phyloP scores from a whole-genome alignment of 1,140 invertebrate species.

The Ridgeia piscesae region DNA sequence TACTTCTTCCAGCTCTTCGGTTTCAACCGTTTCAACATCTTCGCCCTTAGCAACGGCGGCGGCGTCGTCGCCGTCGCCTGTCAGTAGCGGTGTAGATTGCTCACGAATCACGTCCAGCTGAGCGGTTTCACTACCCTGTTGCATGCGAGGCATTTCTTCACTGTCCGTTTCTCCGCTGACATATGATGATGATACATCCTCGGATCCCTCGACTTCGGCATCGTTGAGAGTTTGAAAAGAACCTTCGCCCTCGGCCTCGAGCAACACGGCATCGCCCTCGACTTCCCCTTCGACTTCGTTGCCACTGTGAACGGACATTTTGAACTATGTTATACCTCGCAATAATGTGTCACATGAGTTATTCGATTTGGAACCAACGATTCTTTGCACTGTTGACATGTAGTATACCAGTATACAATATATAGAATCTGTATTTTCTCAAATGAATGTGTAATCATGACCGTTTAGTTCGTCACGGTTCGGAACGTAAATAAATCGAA shows the following conservation, averaged over 20 bases:
- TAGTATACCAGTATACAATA: neutral
- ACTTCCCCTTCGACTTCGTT: neutral
- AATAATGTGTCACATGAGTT: neutral
- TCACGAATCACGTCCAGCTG: neutral
- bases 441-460: neutral
- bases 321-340: neutral
- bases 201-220: neutral
- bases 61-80: neutral
- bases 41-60: neutral
- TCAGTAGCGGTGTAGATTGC: neutral
- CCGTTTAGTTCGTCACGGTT: neutral
- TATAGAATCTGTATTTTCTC: neutral
- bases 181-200: neutral
- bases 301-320: neutral
- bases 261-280: neutral
- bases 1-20: too few species aligned
- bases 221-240: neutral
- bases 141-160: neutral
- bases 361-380: neutral
- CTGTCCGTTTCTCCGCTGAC: neutral
- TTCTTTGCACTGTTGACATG: neutral
- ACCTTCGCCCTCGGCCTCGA: neutral
- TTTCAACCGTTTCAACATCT: neutral
- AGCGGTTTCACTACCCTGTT: neutral
- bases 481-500: neutral